Percentiles rank a stretch among this genome's conserved stretches.
These are phyloP conservation scores for Ictalurus punctatus DNA, from an alignment of 2,113 vertebrate genomes.

Conservation along the genomic window DNA sequence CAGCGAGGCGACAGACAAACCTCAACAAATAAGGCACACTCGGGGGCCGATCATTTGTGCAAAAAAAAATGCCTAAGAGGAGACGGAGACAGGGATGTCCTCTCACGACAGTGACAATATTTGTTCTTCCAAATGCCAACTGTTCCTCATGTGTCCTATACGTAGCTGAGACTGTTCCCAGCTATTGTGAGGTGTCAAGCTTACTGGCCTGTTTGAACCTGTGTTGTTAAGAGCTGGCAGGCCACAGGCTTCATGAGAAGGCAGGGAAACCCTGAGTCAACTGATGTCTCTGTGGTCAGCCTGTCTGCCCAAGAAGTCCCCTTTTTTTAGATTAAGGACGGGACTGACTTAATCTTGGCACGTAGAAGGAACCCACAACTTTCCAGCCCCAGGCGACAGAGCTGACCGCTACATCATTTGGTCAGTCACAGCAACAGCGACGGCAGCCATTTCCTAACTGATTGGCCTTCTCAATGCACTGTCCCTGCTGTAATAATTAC, in stretches of 20 bases:
- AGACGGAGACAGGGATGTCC: slow-evolving; percentile 36
- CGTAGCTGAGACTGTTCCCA: slow-evolving; percentile 49
- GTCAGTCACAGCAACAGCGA: slow-evolving; percentile 52
- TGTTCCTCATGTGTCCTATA: slow-evolving; percentile 17
- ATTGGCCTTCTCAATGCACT: slow-evolving; percentile 49
- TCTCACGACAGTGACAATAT: slow-evolving; percentile 48
- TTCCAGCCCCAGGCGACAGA: slow-evolving; percentile 63
- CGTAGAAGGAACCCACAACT: slow-evolving; percentile 55
- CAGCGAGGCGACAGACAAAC: slow-evolving; percentile 41
- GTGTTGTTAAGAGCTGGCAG: slow-evolving; percentile 54
- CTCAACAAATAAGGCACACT: slow-evolving; percentile 56
- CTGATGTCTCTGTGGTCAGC: slow-evolving; percentile 62
- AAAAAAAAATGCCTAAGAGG: slow-evolving; percentile 44
- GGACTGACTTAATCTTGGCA: slow-evolving; percentile 62
- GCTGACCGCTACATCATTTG: slow-evolving; percentile 62
- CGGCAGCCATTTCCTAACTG: slow-evolving; percentile 53
- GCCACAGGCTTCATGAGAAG: slow-evolving; percentile 54
- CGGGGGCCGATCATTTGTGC: slow-evolving; percentile 37
- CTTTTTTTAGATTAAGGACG: slow-evolving; percentile 63
- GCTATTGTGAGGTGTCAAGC: slow-evolving; percentile 47
- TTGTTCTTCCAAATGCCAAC: slow-evolving; percentile 50
- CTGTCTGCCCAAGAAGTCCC: slow-evolving; percentile 59
- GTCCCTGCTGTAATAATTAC: slow-evolving; percentile 58
- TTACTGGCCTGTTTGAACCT: slow-evolving; percentile 54
- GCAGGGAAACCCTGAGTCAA: slow-evolving; percentile 59